Conservation (phyloP, 2,797 vertebrate genomes). For the Dicrostonyx torquatus region DNA sequence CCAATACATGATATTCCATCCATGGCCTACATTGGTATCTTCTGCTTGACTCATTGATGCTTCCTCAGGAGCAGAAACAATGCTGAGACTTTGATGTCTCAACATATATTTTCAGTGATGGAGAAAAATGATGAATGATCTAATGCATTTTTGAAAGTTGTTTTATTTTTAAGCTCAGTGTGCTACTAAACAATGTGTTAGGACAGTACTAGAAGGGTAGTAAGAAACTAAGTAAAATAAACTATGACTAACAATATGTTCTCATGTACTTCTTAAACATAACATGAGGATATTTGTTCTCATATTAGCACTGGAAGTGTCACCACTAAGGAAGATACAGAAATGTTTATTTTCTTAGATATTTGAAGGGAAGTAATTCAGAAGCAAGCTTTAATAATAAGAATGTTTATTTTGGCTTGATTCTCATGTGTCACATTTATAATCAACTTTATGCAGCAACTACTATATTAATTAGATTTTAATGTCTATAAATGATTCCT, state of each 20-base stretch:
- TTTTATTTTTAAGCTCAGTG: background rate
- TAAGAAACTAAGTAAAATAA: background rate
- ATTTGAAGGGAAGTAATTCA: background rate
- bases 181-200: background rate
- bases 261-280: background rate
- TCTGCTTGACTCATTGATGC: background rate
- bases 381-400: background rate
- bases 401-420: constrained; percentile 19
- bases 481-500: constrained; percentile 38
- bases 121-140: background rate
- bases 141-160: background rate
- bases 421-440: constrained; percentile 19
- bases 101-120: background rate
- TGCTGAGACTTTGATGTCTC: background rate
- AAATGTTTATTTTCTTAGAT: constrained; percentile 4
- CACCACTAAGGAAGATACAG: background rate
- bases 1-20: background rate
- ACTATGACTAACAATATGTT: background rate
- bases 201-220: background rate
- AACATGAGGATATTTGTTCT: background rate
- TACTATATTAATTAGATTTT: constrained; percentile 60
- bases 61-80: background rate
- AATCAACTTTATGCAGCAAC: constrained; percentile 53
- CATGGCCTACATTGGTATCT: background rate
- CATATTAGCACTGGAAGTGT: background rate